Base-by-base conservation (phyloP, 2,888 invertebrate species). In the Nezara viridula region DNA sequence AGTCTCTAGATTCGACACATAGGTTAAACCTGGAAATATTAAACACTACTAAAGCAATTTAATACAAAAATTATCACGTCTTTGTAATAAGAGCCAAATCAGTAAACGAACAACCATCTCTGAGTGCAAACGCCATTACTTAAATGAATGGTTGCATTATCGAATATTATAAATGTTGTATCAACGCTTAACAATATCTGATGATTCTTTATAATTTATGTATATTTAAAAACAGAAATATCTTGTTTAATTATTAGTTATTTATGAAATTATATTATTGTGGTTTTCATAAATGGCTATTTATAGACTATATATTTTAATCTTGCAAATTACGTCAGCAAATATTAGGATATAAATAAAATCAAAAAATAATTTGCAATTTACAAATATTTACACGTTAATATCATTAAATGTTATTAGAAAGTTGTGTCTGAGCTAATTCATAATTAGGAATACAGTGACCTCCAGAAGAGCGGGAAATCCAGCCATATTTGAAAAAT, bases 41-140 rank as follows among this genome's bases (percentile, higher is more conserved):
- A 86, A 47, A 32, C 32, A 55, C 44, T 66, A 40, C 52, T 86
- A 44, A 47, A 55, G 50, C 60, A 40, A 32, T 60, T 89, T 55
- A 50, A 55, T 77, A 32, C 55, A 66, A 86, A 52, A 60, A 77
- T 52, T 40, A 52, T 60, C 87, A 49, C 55, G 85, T 86, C 89
- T 89, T 81, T 47, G 52, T 85, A 88, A 52, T 49, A 55, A 73
- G 52, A 88, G 88, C 77, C 89, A 86, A 88, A 86, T 87, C 52
- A 89, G 89, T 90, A 90, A 89, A 89, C 90, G 81, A 90, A 90
- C 90, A 88, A 88, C 91, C 90, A 91, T 90, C 88, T 88, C 89
- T 89, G 88, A 90, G 86, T 60, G 90, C 91, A 90, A 91, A 91
- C 91, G 91, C 91, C 91, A 91, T 91, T 91, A 90, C 89, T 88